Evolutionary conservation across 1,140 invertebrate genomes (phyloP).

Genomic region (Brachionus rotundiformis): DNA sequence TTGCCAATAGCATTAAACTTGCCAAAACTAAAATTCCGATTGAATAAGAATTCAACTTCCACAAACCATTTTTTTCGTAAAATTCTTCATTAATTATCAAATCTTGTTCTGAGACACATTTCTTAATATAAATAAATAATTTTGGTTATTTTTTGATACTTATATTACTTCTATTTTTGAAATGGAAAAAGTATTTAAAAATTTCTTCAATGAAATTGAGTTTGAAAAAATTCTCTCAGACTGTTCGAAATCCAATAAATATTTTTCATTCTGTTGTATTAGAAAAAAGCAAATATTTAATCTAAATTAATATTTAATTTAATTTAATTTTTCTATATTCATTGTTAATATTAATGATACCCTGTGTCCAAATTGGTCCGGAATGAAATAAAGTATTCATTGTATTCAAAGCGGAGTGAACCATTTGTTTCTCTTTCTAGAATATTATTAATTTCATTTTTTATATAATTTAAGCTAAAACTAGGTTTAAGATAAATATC

Average conservation of each 20-base stretch:
- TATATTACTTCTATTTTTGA: not conserved
- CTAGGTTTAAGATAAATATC: not conserved
- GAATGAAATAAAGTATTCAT: not conserved
- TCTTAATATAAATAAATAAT: not conserved
- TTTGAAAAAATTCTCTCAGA: not conserved
- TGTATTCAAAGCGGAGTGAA: not conserved
- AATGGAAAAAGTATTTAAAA: not conserved
- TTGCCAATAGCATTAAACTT: not conserved
- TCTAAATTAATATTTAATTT: not conserved
- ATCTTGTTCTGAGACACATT: not conserved
- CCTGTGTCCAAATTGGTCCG: not conserved
- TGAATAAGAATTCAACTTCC: not conserved
- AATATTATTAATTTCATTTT: not conserved
- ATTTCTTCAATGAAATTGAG: not conserved
- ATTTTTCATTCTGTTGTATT: not conserved
- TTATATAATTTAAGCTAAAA: not conserved
- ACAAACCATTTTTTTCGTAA: conserved; percentile 20
- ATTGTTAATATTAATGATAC: not conserved
- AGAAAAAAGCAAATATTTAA: conserved; percentile 39
- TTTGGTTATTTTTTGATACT: not conserved
- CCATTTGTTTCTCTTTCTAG: not conserved
- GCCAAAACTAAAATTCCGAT: conserved; percentile 16
- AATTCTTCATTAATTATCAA: not conserved
- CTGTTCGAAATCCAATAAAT: conserved; percentile 2
- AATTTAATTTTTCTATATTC: not conserved